Evolutionary conservation across 2,888 invertebrate species (phyloP).

Genomic region (Cataglyphis livida): DNA sequence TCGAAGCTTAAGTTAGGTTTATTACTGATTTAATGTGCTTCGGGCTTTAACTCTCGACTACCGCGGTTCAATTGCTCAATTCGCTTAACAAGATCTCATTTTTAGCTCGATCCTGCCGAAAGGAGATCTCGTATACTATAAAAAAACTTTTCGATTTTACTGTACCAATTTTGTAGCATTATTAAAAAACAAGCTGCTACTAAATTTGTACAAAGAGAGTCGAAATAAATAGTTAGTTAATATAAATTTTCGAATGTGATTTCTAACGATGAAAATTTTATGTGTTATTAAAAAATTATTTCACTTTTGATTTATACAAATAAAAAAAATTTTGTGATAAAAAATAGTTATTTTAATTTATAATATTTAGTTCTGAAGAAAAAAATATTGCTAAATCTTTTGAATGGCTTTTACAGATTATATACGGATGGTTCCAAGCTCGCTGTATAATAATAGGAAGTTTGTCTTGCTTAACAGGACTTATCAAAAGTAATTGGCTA

Average conservation of each 20-base stretch:
- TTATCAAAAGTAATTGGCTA: neutral
- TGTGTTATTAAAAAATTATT: neutral
- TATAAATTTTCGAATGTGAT: neutral
- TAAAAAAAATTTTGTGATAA: neutral
- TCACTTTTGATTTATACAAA: neutral
- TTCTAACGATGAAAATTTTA: neutral
- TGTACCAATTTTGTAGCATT: neutral
- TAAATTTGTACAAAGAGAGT: neutral
- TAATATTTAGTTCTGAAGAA: neutral
- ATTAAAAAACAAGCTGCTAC: neutral
- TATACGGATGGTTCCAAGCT: neutral
- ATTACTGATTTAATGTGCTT: conserved; percentile 48
- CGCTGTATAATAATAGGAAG: neutral
- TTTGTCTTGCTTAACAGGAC: neutral
- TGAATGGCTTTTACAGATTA: neutral
- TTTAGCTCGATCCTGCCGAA: neutral
- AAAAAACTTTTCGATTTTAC: neutral
- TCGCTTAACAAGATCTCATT: conserved; percentile 25
- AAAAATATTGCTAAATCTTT: neutral
- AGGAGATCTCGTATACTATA: neutral
- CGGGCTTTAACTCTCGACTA: conserved; percentile 32
- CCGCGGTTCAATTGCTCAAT: conserved; percentile 10
- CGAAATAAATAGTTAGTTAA: neutral
- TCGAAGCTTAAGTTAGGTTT: conserved; percentile 51
- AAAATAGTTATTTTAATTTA: neutral